Evolutionary conservation across 2,888 invertebrate species (phyloP).

Genomic region (Drosophila mayaguana): DNA sequence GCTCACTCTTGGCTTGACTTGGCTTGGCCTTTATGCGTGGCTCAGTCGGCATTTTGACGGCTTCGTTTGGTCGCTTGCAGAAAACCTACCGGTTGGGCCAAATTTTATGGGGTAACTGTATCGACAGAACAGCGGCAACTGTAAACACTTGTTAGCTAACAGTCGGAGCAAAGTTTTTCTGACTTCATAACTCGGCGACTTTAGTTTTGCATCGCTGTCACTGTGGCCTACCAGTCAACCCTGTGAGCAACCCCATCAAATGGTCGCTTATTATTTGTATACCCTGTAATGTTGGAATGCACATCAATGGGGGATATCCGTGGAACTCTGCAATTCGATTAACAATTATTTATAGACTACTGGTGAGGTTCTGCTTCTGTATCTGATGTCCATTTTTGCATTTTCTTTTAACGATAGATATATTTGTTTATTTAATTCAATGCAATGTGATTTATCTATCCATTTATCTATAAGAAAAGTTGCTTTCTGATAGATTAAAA

Average conservation of each 20-base stretch:
- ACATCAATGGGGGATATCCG: neutral
- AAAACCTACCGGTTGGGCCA: slow-evolving; percentile 4
- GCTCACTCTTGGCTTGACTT: slow-evolving; percentile 7
- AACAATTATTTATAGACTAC: no score
- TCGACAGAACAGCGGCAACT: slow-evolving; percentile 23
- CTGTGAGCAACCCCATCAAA: slow-evolving; percentile 37
- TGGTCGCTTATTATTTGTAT: slow-evolving; percentile 7
- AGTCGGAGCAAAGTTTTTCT: slow-evolving; percentile 7
- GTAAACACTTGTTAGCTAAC: slow-evolving; percentile 35
- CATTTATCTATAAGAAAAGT: no score
- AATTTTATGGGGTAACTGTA: slow-evolving; percentile 1
- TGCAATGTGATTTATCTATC: no score
- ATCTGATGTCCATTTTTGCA: no score
- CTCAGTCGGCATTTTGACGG: slow-evolving; percentile 19
- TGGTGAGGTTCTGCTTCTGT: no score
- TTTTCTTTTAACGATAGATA: no score
- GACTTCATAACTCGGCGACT: slow-evolving; percentile 1
- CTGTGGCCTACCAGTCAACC: slow-evolving; percentile 10
- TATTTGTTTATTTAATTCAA: no score
- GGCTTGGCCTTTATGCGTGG: neutral
- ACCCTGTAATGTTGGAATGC: neutral
- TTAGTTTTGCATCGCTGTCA: neutral
- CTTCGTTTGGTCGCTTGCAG: slow-evolving; percentile 11
- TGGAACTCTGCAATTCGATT: no score
- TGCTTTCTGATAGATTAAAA: no score